Evolutionary conservation across 2,113 vertebrate species (phyloP).

Genomic region (Calyptomena viridis): DNA sequence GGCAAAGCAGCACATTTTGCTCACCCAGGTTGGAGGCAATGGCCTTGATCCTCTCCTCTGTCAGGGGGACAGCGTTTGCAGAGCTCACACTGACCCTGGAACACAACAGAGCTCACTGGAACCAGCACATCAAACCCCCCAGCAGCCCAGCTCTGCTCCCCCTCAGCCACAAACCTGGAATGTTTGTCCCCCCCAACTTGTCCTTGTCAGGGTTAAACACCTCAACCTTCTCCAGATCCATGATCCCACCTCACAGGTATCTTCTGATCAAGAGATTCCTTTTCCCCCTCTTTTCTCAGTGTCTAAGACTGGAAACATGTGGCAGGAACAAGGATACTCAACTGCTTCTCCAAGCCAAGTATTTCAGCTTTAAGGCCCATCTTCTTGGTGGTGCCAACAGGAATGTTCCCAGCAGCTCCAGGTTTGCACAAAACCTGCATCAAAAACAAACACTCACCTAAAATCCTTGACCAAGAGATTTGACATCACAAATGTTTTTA

Average conservation of each 20-base stretch:
- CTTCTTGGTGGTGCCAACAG: background rate
- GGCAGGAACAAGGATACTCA: slow-evolving; percentile 40
- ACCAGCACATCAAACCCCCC: fast-evolving
- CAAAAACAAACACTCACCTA: background rate
- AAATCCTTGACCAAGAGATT: background rate
- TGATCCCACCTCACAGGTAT: too few species aligned
- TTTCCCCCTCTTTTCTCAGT: background rate
- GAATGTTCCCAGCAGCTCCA: background rate
- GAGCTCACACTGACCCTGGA: slow-evolving; percentile 61
- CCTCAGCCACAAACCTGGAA: fast-evolving
- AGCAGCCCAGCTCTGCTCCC: background rate
- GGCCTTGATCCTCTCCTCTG: slow-evolving; percentile 33
- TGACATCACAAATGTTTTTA: background rate
- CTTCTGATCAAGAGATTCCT: background rate
- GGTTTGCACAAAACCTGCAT: slow-evolving; percentile 60
- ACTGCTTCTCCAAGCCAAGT: slow-evolving; percentile 70
- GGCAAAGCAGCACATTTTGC: background rate
- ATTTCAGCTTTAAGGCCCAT: slow-evolving; percentile 65
- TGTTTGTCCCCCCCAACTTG: background rate
- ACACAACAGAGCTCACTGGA: background rate
- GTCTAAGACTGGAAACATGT: fast-evolving
- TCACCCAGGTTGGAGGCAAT: slow-evolving; percentile 68
- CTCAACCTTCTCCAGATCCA: background rate
- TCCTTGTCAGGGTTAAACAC: background rate
- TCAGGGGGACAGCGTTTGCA: background rate